Conservation (phyloP, 1,140 invertebrate species). For the Drosophila ohnishii region DNA sequence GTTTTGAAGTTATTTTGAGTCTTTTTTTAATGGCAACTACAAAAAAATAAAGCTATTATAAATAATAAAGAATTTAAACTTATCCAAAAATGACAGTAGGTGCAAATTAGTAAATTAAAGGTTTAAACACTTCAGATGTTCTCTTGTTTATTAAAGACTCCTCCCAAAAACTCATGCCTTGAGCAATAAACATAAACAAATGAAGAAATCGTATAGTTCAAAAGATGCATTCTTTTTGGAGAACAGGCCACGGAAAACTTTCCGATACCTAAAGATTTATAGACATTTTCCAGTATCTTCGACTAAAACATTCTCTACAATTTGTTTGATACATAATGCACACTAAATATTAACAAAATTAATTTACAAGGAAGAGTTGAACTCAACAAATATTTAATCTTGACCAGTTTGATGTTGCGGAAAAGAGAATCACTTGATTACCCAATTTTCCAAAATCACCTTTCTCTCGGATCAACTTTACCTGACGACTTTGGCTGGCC, state of each 20-base stretch:
- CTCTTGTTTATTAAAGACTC: not conserved
- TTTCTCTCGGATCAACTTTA: slow-evolving; percentile 28
- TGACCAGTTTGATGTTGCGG: slow-evolving; percentile 7
- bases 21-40: no score
- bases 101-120: no score
- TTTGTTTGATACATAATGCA: not conserved
- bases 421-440: slow-evolving; percentile 9
- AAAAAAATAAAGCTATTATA: not conserved
- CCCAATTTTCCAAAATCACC: slow-evolving; percentile 27
- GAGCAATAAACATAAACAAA: not conserved
- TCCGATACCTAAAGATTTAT: not conserved
- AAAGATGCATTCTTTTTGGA: not conserved
- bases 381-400: slow-evolving; percentile 2
- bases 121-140: no score
- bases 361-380: not conserved
- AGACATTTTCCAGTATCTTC: not conserved
- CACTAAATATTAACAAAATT: not conserved
- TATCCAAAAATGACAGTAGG: not conserved
- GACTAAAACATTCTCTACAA: not conserved
- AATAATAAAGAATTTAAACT: not conserved
- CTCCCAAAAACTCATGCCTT: not conserved
- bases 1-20: not conserved
- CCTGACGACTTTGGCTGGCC: slow-evolving; percentile 1
- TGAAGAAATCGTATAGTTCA: not conserved
- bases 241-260: not conserved